Conservation (phyloP, 2,113 vertebrate species). For the Alosa alosa region DNA sequence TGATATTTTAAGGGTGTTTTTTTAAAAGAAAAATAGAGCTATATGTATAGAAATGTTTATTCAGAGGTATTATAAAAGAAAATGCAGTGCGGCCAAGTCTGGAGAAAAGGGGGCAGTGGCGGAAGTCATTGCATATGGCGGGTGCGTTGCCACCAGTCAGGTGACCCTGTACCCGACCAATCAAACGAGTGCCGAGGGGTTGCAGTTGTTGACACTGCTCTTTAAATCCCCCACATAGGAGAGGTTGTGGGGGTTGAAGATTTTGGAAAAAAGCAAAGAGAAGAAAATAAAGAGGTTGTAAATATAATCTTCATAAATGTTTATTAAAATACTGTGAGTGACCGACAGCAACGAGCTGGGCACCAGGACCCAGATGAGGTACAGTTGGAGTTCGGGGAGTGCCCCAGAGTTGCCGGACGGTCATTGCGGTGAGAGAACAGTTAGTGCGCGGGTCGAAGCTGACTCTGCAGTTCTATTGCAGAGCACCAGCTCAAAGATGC, state of each 20-base stretch:
- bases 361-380: not conserved
- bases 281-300: slow-evolving; percentile 72
- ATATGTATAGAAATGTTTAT: slow-evolving; percentile 82
- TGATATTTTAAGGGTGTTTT: slow-evolving; percentile 72
- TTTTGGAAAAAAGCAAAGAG: slow-evolving; percentile 29
- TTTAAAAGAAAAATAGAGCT: slow-evolving; percentile 66
- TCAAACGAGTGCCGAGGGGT: slow-evolving; percentile 62
- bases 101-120: slow-evolving; percentile 57
- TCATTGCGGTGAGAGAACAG: slow-evolving; percentile 66
- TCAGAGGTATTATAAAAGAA: slow-evolving; percentile 76
- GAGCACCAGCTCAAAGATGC: slow-evolving; percentile 58
- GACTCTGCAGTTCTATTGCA: slow-evolving; percentile 78
- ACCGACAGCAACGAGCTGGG: slow-evolving; percentile 29
- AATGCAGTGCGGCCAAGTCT: slow-evolving; percentile 69
- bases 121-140: slow-evolving; percentile 56
- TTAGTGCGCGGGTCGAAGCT: slow-evolving; percentile 63
- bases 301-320: slow-evolving; percentile 77
- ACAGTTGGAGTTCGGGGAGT: not conserved
- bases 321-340: slow-evolving; percentile 61
- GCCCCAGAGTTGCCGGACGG: slow-evolving; percentile 47
- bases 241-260: slow-evolving; percentile 55
- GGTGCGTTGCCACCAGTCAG: slow-evolving; percentile 22
- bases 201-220: slow-evolving; percentile 75
- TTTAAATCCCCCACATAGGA: slow-evolving; percentile 57
- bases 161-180: slow-evolving; percentile 41